Percentiles rank a stretch among this genome's conserved stretches.
Evolutionary conservation across 2,888 invertebrate genomes (phyloP).

Genomic region (Uropetala carovei): DNA sequence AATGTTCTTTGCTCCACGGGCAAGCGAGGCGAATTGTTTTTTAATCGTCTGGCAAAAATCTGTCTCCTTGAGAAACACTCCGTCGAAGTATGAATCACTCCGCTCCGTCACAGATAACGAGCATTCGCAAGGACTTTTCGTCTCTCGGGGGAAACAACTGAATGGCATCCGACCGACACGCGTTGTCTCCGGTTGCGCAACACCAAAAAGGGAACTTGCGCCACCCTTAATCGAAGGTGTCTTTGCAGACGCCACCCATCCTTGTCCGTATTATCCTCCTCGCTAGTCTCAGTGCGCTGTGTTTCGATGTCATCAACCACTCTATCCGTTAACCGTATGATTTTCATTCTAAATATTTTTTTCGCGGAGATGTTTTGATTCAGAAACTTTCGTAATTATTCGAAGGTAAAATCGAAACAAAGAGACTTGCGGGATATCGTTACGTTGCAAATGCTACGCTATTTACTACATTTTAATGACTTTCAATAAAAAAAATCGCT

Average conservation of each 20-base stretch:
- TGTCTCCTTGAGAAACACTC: conserved; percentile 45
- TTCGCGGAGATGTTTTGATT: too few species aligned
- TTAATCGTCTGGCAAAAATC: background rate
- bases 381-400: too few species aligned
- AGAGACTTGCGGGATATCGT: too few species aligned
- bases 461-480: too few species aligned
- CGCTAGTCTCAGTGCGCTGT: background rate
- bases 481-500: too few species aligned
- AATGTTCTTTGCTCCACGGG: background rate
- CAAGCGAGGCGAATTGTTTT: background rate
- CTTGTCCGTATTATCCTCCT: background rate
- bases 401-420: too few species aligned
- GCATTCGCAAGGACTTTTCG: conserved; percentile 33
- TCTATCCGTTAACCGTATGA: too few species aligned
- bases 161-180: conserved; percentile 20
- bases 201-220: conserved; percentile 4
- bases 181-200: conserved; percentile 29
- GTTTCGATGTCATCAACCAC: too few species aligned
- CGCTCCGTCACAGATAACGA: conserved; percentile 29
- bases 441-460: too few species aligned
- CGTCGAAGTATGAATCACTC: conserved; percentile 30
- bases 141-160: background rate
- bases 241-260: background rate
- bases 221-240: background rate
- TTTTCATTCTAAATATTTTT: too few species aligned